Evolutionary conservation across 1,140 invertebrate species (phyloP), one percentile per base, ranked within the genome.

Genomic region (Bombyx mandarina): DNA sequence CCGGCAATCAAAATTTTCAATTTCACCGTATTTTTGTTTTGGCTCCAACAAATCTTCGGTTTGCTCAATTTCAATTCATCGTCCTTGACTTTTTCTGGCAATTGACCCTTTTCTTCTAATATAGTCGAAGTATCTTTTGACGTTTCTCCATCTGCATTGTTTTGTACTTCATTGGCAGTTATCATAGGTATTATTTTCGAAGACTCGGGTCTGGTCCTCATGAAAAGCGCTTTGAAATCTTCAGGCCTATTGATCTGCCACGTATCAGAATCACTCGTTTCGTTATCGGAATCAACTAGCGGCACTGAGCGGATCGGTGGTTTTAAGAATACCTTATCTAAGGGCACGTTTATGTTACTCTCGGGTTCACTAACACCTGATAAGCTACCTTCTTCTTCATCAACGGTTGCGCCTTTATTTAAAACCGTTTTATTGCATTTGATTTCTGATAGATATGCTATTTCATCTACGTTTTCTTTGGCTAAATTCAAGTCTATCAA

Each of bases 401-500:
- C 8, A 8, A 7, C 5, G 42, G 12, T 6, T 1, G 58, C 50
- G 26, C 42, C 22, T 22, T 51, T 3, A n/a, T 51, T 48, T 12
- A 45, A 26, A 43, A 53, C 46, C 35, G 58, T 54, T 8, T 52
- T 42, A 4, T n/a, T 22, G 12, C 42, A 49, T 26, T 22, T 53
- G 9, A 69, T 51, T 42, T 70, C 22, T 45, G 79, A 42, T 42
- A 88, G 61, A 60, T 74, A 75, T 43, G 71, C 26, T 2, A 71
- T 62, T 67, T 88, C 85, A 44, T 68, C 55, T 7, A 66, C 63
- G 51, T 73, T 65, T 58, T 60, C 55, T 57, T 63, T 51, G 22
- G 79, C 83, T 10, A 88, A 65, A 62, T 79, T 78, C 6, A 77
- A 45, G 8, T 84, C 71, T 6, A 88, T 63, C 63, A 88, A 75